Percentiles rank a stretch among this genome's conserved stretches.
Conservation (phyloP, 2,797 vertebrate species). For the Petrocephalus schoutedeni region DNA sequence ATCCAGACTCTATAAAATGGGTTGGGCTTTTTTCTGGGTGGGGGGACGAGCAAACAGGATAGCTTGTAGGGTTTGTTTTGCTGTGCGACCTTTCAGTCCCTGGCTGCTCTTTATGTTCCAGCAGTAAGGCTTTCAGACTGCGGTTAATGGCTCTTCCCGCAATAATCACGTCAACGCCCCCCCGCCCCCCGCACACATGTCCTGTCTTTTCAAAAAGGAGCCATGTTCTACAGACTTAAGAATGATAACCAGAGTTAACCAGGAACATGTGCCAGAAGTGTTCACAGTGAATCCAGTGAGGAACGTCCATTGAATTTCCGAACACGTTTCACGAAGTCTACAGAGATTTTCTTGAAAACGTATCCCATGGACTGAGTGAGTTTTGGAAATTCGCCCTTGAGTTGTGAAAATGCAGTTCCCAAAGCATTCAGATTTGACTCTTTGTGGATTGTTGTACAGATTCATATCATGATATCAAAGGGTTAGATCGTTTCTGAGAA, state of each 20-base stretch:
- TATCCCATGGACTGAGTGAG: not conserved
- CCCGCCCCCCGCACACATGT: not conserved
- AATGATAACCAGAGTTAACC: not conserved
- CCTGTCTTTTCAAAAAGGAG: not conserved
- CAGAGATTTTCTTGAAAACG: not conserved
- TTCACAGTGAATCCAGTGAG: not conserved
- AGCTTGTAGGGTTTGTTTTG: not conserved
- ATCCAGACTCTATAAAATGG: not conserved
- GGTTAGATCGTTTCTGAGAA: not conserved
- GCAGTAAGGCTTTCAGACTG: not conserved
- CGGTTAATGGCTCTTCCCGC: not conserved
- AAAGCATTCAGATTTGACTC: not conserved
- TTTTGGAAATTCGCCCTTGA: not conserved
- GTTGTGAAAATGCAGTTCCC: not conserved
- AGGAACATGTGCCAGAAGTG: not conserved
- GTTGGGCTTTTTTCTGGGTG: not conserved
- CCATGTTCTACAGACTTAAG: not conserved
- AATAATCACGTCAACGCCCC: not conserved
- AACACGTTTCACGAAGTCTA: not conserved
- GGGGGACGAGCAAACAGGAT: not conserved
- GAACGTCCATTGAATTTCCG: not conserved
- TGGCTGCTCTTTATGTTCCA: not conserved
- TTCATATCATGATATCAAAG: not conserved
- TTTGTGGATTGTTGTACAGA: not conserved
- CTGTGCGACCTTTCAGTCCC: not conserved